Evolutionary conservation across 2,797 vertebrate species (phyloP).

Genomic region (Pangasius krempfi): DNA sequence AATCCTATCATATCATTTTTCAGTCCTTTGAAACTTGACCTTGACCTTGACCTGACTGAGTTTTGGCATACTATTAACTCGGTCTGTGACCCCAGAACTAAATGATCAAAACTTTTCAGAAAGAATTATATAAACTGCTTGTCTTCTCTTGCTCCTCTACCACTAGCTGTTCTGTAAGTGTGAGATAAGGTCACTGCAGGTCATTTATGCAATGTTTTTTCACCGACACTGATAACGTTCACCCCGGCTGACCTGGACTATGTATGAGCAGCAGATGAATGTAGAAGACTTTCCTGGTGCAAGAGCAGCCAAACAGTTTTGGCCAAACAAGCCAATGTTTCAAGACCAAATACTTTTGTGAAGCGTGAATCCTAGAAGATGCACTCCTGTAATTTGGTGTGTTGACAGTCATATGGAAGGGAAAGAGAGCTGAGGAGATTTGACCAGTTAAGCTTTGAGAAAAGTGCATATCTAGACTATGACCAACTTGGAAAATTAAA

Average conservation of each 20-base stretch:
- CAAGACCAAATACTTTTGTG: neutral
- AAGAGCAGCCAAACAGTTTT: neutral
- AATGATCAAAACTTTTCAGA: neutral
- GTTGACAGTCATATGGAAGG: slow-evolving; percentile 16
- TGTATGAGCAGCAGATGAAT: neutral
- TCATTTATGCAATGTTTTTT: slow-evolving; percentile 26
- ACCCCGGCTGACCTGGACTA: neutral
- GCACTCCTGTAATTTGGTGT: slow-evolving; percentile 15
- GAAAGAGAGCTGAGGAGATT: neutral
- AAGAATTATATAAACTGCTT: neutral
- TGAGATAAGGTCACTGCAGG: neutral
- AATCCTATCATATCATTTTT: neutral
- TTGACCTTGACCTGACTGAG: neutral
- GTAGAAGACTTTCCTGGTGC: neutral
- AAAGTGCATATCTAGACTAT: slow-evolving; percentile 21
- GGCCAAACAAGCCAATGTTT: neutral
- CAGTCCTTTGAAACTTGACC: neutral
- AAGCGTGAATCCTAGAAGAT: slow-evolving; percentile 7
- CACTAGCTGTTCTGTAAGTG: slow-evolving; percentile 1
- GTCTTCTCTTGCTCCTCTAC: neutral
- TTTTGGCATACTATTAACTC: neutral
- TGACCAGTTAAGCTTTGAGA: slow-evolving; percentile 5
- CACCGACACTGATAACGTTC: neutral
- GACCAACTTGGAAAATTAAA: slow-evolving; percentile 2
- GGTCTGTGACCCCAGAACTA: neutral